A percentile compares a stretch with the other conserved stretches of the same genome.
Conservation (phyloP, 2,113 vertebrate species). For the Herpetotheres cachinnans region DNA sequence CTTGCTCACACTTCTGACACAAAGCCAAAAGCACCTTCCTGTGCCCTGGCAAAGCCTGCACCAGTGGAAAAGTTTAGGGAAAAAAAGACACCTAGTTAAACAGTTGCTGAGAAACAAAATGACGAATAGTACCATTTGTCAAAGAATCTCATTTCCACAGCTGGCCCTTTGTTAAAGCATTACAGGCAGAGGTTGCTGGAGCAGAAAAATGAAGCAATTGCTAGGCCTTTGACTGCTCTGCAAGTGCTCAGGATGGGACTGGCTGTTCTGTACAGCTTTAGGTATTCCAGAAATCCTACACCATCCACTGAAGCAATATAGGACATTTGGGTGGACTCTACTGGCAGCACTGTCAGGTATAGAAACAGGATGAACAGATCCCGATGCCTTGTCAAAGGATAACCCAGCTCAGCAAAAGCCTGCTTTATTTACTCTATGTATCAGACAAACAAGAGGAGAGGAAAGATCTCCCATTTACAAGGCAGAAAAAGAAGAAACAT, state of each 20-base stretch:
- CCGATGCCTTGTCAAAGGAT: not conserved
- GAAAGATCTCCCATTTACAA: not conserved
- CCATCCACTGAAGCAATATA: not conserved
- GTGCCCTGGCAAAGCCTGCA: not conserved
- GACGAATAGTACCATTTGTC: not conserved
- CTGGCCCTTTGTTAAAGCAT: not conserved
- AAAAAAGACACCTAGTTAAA: not conserved
- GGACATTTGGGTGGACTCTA: not conserved
- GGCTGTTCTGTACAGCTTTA: not conserved
- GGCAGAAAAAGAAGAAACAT: not conserved
- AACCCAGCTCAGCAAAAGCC: not conserved
- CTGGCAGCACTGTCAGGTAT: not conserved
- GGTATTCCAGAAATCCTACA: not conserved
- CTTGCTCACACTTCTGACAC: not conserved
- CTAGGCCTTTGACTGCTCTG: not conserved
- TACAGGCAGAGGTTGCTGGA: not conserved
- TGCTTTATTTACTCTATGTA: not conserved
- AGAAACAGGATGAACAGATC: not conserved
- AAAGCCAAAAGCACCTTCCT: not conserved
- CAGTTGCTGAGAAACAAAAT: not conserved
- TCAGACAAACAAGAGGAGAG: not conserved
- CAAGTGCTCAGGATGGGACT: not conserved
- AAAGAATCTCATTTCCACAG: conserved; percentile 21
- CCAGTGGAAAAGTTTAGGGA: not conserved
- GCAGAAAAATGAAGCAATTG: not conserved